Conservation (phyloP, 2,888 invertebrate species). For the Yponomeuta cagnagella region DNA sequence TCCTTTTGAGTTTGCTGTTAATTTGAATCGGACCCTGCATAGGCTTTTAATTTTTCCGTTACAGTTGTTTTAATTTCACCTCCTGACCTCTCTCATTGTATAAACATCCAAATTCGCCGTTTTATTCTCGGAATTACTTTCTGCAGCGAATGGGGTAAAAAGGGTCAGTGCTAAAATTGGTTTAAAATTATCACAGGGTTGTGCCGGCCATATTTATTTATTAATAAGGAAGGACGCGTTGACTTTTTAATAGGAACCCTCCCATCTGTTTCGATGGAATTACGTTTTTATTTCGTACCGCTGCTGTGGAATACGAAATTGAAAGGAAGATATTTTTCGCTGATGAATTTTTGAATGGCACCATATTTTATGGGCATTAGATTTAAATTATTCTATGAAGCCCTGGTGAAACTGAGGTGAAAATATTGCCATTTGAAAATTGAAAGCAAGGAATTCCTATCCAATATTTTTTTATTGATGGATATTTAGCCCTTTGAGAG, state of each 20-base stretch:
- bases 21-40: too few species aligned
- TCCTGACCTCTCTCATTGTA: neutral
- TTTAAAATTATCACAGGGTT: slow-evolving; percentile 11
- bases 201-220: slow-evolving; percentile 23
- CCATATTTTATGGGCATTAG: too few species aligned
- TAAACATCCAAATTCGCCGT: neutral
- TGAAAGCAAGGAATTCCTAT: too few species aligned
- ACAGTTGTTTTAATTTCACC: too few species aligned
- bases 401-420: too few species aligned
- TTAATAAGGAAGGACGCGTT: slow-evolving; percentile 27
- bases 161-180: slow-evolving; percentile 10
- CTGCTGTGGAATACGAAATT: neutral
- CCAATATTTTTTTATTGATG: too few species aligned
- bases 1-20: neutral
- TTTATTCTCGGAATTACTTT: neutral
- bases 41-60: too few species aligned
- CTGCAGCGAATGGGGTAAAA: neutral
- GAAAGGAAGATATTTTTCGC: neutral
- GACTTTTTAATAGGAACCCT: slow-evolving; percentile 26
- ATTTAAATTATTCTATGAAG: too few species aligned
- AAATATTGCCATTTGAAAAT: too few species aligned
- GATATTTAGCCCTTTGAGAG: too few species aligned
- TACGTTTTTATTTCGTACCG: slow-evolving; percentile 18
- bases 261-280: slow-evolving; percentile 4
- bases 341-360: slow-evolving; percentile 9